Conservation (phyloP, 2,113 vertebrate species). For the Siniperca knerii region DNA sequence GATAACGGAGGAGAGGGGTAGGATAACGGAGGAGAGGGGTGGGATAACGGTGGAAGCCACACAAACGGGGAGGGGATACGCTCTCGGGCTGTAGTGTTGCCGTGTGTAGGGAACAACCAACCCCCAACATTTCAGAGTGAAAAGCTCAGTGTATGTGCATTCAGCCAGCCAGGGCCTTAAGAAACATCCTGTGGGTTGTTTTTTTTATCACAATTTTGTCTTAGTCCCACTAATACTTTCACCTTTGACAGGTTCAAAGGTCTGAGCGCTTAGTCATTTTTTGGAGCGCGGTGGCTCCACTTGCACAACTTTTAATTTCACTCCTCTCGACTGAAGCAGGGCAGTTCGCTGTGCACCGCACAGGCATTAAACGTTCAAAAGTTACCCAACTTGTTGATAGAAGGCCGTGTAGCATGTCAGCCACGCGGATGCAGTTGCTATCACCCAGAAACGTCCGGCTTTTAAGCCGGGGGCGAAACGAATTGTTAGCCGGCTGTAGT, state of each 20-base stretch:
- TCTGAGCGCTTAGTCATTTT: conserved; percentile 38
- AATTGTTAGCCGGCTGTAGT: conserved; percentile 24
- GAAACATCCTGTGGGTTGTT: not conserved
- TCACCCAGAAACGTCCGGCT: conserved; percentile 50
- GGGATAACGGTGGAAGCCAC: conserved; percentile 26
- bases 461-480: conserved; percentile 41
- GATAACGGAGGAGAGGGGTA: conserved; percentile 24
- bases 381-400: not conserved
- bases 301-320: conserved; percentile 39
- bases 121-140: conserved; percentile 13
- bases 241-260: conserved; percentile 58
- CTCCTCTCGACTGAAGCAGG: not conserved
- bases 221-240: not conserved
- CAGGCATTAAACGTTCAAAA: not conserved
- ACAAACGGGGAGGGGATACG: conserved; percentile 48
- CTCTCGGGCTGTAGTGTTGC: conserved; percentile 11
- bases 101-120: conserved; percentile 28
- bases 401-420: conserved; percentile 48
- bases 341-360: conserved; percentile 4
- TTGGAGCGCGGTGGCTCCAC: conserved; percentile 15
- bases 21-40: conserved; percentile 29
- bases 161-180: not conserved
- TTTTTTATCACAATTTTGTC: not conserved
- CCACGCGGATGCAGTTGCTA: conserved; percentile 63
- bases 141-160: not conserved